Evolutionary conservation across 2,113 vertebrate species (phyloP).

Genomic region (Bujurquina vittata): DNA sequence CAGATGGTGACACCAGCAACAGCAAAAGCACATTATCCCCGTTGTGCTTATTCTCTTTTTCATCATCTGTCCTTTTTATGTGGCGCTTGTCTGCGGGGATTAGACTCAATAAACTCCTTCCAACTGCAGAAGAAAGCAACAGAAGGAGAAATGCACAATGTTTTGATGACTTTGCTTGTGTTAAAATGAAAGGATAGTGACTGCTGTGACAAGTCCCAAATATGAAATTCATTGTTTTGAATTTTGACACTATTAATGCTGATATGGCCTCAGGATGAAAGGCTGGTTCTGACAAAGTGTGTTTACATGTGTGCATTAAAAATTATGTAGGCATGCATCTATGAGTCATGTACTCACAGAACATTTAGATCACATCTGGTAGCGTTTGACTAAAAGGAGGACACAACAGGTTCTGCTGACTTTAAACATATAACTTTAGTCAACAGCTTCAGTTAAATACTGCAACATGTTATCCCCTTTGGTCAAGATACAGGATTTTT

Average conservation of each 20-base stretch:
- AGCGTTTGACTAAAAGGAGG: slow-evolving; percentile 3
- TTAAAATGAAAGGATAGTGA: slow-evolving; percentile 1
- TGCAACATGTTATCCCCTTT: background rate
- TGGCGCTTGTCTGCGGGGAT: slow-evolving; percentile 35
- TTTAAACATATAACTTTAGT: background rate
- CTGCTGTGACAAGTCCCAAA: slow-evolving; percentile 24
- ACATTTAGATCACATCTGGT: slow-evolving; percentile 28
- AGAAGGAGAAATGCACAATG: background rate
- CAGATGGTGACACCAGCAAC: slow-evolving; percentile 52
- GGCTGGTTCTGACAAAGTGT: background rate
- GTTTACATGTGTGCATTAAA: background rate
- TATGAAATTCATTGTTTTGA: slow-evolving; percentile 1
- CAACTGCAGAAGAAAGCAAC: background rate
- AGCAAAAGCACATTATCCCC: slow-evolving; percentile 65
- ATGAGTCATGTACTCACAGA: background rate
- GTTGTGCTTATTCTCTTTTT: slow-evolving; percentile 32
- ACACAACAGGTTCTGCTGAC: background rate
- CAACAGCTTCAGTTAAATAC: background rate
- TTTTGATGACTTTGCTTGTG: slow-evolving; percentile 32
- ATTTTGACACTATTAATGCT: slow-evolving; percentile 31
- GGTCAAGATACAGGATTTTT: no score
- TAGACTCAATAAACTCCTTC: slow-evolving; percentile 16
- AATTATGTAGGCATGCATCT: background rate
- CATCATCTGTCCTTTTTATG: slow-evolving; percentile 21
- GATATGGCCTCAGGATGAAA: background rate